Evolutionary conservation across 2,113 vertebrate species (phyloP).

Genomic region (Microtus richardsoni): DNA sequence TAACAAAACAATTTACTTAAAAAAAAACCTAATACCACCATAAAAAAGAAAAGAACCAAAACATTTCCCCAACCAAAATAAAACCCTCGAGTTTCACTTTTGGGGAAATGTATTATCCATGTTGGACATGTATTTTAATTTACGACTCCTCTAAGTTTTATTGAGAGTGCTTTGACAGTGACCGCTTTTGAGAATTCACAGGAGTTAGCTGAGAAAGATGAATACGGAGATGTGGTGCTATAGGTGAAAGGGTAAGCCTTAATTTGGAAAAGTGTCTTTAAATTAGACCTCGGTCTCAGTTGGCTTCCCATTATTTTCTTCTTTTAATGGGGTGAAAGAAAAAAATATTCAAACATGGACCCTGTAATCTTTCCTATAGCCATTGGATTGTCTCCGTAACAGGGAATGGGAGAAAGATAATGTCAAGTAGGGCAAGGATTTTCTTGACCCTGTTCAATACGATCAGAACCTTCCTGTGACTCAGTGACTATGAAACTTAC

Average conservation of each 20-base stretch:
- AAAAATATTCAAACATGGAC: constrained; percentile 85
- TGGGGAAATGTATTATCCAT: constrained; percentile 40
- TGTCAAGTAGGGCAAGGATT: constrained; percentile 86
- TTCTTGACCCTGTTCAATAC: constrained; percentile 81
- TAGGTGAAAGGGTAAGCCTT: constrained; percentile 88
- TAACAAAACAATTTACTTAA: not conserved
- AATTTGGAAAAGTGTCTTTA: constrained; percentile 87
- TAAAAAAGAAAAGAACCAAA: too few species aligned
- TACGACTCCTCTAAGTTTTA: constrained; percentile 65
- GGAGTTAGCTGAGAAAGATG: constrained; percentile 84
- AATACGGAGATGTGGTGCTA: constrained; percentile 73
- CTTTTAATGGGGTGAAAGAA: constrained; percentile 85
- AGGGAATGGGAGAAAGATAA: constrained; percentile 84
- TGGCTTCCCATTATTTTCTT: constrained; percentile 89
- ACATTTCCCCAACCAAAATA: too few species aligned
- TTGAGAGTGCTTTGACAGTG: constrained; percentile 71
- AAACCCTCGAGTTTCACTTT: not conserved
- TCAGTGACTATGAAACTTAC: constrained; percentile 83
- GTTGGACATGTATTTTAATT: constrained; percentile 57
- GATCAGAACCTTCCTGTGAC: constrained; percentile 84
- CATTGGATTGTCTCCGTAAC: constrained; percentile 81
- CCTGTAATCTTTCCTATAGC: constrained; percentile 82
- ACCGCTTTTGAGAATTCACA: constrained; percentile 57
- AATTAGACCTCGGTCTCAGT: constrained; percentile 85
- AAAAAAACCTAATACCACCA: not conserved